Base-by-base conservation (phyloP, 1,140 invertebrate genomes). In the Microplitis mediator region DNA sequence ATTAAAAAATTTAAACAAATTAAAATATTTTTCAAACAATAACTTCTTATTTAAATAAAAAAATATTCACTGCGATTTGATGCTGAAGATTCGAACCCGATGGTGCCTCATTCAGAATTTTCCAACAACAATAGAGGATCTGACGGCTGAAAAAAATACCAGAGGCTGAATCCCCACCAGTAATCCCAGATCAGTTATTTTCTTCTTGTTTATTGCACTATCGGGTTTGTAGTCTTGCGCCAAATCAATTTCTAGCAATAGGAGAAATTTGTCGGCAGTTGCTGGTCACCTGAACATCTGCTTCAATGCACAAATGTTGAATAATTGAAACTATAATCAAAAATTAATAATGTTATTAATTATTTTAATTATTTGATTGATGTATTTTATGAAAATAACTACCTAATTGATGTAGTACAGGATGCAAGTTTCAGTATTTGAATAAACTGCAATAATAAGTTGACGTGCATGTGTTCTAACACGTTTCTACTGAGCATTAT, bases 211-310 rank as follows among this genome's bases (percentile, higher is more conserved):
- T 2, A 74, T 52, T 62, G 82, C 80, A 4, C 69, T 61, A 69
- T 65, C 82, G 50, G 81, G 77, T 60, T 77, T 82, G 32, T 80
- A 76, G 6, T 81, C 79, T 56, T 81, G 83, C 34, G 78, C 66
- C 64, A 85, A 75, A 14, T 83, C 77, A 54, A 75, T 80, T 73
- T 85, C 77, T 51, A 87, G 60, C 72, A 80, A 83, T 11, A 85
- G 79, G 73, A 86, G 78, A 77, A 85, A 86, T 72, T 82, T 86
- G 54, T 87, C 81, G 34, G 85, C 83, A 34, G 82, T 77, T 0
- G 84, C 84, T 16, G 86, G 85, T 85, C 86, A 87, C 13, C 85
- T 81, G 71, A 87, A 79, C 86, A 87, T 86, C 14, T 87, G 71
- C 77, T 86, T 87, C 4, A 86, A 72, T 50, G 78, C 80, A 64